Evolutionary conservation across 2,113 vertebrate species (phyloP).

Genomic region (Lynx canadensis): DNA sequence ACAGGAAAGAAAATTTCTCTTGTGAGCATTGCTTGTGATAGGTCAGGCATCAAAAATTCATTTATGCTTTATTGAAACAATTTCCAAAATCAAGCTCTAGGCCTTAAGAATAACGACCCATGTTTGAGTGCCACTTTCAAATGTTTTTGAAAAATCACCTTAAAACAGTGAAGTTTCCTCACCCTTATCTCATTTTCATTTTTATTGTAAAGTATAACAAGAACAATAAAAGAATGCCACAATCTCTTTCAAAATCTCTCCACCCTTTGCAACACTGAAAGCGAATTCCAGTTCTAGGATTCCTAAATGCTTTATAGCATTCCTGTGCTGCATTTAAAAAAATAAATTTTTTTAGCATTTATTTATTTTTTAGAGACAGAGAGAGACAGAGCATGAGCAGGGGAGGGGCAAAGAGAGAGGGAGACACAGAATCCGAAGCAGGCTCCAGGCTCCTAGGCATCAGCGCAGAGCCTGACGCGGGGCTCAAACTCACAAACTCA

Average conservation of each 20-base stretch:
- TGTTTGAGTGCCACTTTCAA: not conserved
- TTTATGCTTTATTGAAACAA: not conserved
- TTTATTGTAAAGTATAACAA: not conserved
- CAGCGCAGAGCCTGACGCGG: too few relatives aligned
- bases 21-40: not conserved
- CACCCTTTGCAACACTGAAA: not conserved
- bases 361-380: too few relatives aligned
- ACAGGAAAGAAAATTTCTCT: not conserved
- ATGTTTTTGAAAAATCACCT: not conserved
- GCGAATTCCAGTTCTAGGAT: not conserved
- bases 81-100: not conserved
- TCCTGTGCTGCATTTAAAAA: not conserved
- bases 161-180: not conserved
- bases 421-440: too few relatives aligned
- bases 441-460: too few relatives aligned
- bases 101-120: not conserved
- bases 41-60: not conserved
- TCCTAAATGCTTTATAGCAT: not conserved
- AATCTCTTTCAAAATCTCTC: not conserved
- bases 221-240: not conserved
- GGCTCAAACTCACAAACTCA: too few relatives aligned
- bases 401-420: too few relatives aligned
- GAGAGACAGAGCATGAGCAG: too few relatives aligned
- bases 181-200: not conserved
- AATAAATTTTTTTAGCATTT: too few relatives aligned